Evolutionary conservation across 2,888 invertebrate genomes (phyloP).

Genomic region (Toxonevra muliebris): DNA sequence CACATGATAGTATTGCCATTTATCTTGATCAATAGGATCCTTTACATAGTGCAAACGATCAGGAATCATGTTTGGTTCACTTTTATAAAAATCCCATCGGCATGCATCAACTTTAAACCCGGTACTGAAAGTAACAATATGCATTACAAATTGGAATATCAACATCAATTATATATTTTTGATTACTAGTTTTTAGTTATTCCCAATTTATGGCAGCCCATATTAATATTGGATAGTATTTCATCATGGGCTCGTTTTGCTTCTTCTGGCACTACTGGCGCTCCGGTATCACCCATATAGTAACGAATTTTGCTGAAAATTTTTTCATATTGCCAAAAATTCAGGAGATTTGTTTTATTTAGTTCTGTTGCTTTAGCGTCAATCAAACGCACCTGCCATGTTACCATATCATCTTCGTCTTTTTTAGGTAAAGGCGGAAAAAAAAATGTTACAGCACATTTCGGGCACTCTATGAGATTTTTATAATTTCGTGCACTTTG

Average conservation of each 20-base stretch:
- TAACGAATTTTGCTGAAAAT: conserved; percentile 52
- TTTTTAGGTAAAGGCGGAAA: no score
- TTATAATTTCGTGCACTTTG: conserved; percentile 54
- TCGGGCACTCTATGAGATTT: conserved; percentile 52
- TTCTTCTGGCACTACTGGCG: no score
- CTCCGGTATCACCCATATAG: conserved; percentile 51
- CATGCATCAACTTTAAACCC: conserved; percentile 55
- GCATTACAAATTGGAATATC: no score
- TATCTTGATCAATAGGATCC: conserved; percentile 26
- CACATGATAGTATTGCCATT: background rate
- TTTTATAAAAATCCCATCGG: conserved; percentile 59
- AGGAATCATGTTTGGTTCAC: conserved; percentile 49
- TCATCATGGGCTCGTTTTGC: no score
- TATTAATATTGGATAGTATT: no score
- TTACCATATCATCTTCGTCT: background rate
- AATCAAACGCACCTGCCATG: conserved; percentile 56
- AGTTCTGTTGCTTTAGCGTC: conserved; percentile 55
- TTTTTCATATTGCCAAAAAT: conserved; percentile 52
- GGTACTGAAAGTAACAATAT: conserved; percentile 45
- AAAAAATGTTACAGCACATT: conserved; percentile 49
- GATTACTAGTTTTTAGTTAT: no score
- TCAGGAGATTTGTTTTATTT: conserved; percentile 41
- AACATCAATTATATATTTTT: no score
- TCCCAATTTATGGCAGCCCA: no score
- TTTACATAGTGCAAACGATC: conserved; percentile 58